These are phyloP conservation scores for Diarsia mendica DNA, from an alignment of 2,888 invertebrate species.

Conservation along the genomic window DNA sequence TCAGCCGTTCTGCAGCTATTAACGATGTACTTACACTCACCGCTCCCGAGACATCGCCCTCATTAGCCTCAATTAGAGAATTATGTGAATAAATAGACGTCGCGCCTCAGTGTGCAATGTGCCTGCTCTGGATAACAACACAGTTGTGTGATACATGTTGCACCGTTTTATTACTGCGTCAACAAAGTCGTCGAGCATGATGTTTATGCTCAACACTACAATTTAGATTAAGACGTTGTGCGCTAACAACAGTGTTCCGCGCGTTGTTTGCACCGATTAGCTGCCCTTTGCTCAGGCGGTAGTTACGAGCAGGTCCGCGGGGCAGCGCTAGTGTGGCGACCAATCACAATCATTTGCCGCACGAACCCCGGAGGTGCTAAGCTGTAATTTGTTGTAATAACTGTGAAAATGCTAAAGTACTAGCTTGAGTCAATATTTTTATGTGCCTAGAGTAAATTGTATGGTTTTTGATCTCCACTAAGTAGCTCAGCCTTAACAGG, in stretches of 20 bases:
- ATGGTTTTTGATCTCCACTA: neutral
- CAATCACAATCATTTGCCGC: conserved; percentile 45
- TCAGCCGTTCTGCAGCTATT: conserved; percentile 30
- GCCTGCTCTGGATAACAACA: neutral
- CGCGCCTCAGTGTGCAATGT: neutral
- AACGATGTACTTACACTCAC: conserved; percentile 45
- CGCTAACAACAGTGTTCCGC: conserved; percentile 13
- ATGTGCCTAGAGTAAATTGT: neutral
- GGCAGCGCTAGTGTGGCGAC: conserved; percentile 26
- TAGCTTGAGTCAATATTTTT: conserved; percentile 23
- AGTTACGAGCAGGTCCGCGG: conserved; percentile 11
- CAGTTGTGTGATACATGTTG: neutral
- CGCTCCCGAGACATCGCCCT: conserved; percentile 36
- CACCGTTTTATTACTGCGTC: neutral
- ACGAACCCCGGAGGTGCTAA: conserved; percentile 51
- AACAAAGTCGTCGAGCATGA: conserved; percentile 7
- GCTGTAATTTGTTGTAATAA: conserved; percentile 50
- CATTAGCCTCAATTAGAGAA: conserved; percentile 47
- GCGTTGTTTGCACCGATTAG: conserved; percentile 51
- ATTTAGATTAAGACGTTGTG: conserved; percentile 43
- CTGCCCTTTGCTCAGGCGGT: neutral
- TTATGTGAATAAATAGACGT: conserved; percentile 34
- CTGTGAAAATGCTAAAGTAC: conserved; percentile 36
- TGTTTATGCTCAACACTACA: neutral
- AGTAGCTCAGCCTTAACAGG: neutral